Base-by-base conservation (phyloP, 2,888 invertebrate species). In the Brenthis hecate region DNA sequence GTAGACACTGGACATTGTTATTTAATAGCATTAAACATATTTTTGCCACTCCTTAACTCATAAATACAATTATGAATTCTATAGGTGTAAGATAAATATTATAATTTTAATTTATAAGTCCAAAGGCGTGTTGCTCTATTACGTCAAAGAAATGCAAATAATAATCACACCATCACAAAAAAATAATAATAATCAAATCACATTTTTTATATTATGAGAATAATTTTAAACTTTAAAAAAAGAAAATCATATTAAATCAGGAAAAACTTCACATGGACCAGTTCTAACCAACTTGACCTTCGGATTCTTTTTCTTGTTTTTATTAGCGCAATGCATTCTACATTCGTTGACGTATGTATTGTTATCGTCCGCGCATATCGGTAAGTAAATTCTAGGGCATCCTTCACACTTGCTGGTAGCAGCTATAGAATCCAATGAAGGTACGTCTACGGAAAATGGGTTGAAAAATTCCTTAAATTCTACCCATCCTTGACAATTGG, bases 271-370 rank as follows among this genome's bases (percentile, higher is more conserved):
- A 69, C 74, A 76, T 0, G 74, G 74, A 1, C 76, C 76, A 8
- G 68, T 71, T 13, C 76, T 66, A 4, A 74, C 70, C 65, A 72
- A 66, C 14, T 55, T 61, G 16, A 66, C 73, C 8, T 64, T 60
- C 3, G 54, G 55, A 3, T 68, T 60, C 13, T 63, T 72, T 1
- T 70, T 71, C 47, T 65, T 65, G 4, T 75, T 67, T 6, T 54
- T 54, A 66, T 85, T 85, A 1, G 8, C 23, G 51, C 85, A 85
- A 1, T 50, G 61, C 63, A 85, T 14, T 4, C 69, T 72, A 16
- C 85, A 86, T 71, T 85, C 83, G 13, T 82, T 86, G 0, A 77
- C 58, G 19, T 86, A 86, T 0, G 86, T 86, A 0, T 51, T 50
- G 11, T 81, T 80, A 13, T 86, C 82, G 1, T 69, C 68, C 0